A percentile compares a stretch with the other conserved stretches of the same genome.
These are phyloP conservation scores for Cecidostiba fungosa DNA, from an alignment of 2,888 invertebrate species.

Conservation along the genomic window DNA sequence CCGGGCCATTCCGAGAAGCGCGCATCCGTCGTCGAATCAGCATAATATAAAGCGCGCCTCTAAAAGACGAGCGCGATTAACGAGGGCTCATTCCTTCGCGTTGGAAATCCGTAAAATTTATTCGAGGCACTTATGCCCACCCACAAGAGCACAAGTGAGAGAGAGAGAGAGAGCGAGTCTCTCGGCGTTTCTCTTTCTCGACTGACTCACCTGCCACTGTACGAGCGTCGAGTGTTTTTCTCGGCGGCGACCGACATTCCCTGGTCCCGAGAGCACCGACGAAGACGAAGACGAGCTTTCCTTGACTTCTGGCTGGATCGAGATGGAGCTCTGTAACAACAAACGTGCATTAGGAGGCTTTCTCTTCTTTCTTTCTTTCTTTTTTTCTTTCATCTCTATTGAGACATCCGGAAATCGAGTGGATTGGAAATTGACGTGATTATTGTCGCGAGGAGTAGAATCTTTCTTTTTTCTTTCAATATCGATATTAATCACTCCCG, in stretches of 20 bases:
- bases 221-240: conserved; percentile 80
- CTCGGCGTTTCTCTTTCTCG: not conserved
- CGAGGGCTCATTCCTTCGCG: conserved; percentile 9
- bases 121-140: not conserved
- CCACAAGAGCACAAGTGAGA: not conserved
- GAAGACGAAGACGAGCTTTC: conserved; percentile 76
- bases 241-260: conserved; percentile 80
- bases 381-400: not conserved
- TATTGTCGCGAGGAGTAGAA: not conserved
- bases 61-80: conserved; percentile 31
- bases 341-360: conserved; percentile 15
- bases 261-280: conserved; percentile 82
- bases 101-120: conserved; percentile 30
- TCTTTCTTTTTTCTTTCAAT: not conserved
- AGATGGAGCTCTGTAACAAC: conserved; percentile 81
- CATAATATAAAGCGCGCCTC: not conserved
- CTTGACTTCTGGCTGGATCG: conserved; percentile 81
- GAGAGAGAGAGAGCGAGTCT: conserved; percentile 4
- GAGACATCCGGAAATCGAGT: not conserved
- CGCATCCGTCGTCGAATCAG: not conserved
- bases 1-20: not conserved
- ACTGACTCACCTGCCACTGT: conserved; percentile 80
- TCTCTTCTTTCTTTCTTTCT: not conserved
- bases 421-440: not conserved
- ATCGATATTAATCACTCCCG: not conserved